phyloP scores from a whole-genome alignment of 2,113 vertebrate genomes.

The Nothobranchius furzeri region DNA sequence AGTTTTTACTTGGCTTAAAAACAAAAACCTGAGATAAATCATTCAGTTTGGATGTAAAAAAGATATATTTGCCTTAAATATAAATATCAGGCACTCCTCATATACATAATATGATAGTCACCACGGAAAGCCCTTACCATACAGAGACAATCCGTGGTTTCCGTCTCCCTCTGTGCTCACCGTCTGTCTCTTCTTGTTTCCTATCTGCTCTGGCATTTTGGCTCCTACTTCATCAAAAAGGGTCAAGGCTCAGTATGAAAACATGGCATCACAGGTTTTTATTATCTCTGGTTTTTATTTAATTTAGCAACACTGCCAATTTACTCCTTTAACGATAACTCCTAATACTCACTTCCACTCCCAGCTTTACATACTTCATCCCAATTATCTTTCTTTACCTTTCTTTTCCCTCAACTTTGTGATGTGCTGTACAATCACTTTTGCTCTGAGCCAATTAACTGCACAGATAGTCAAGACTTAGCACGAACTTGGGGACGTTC shows the following conservation, averaged over 20 bases:
- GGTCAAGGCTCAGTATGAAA: conserved; percentile 38
- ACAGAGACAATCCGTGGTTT: background rate
- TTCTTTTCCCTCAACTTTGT: background rate
- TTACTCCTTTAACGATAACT: background rate
- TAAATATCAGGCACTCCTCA: background rate
- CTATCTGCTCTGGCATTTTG: conserved; percentile 40
- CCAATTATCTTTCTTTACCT: background rate
- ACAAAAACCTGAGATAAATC: too few species aligned
- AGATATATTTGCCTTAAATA: too few species aligned
- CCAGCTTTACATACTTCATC: background rate
- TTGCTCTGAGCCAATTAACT: background rate
- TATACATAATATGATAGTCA: background rate
- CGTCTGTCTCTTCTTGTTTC: conserved; percentile 11
- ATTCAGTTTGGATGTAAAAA: too few species aligned
- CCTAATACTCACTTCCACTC: too few species aligned
- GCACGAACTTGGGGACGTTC: too few species aligned
- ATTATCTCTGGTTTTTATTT: background rate
- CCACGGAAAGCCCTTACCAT: background rate
- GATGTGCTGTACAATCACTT: background rate
- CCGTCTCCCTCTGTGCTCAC: background rate
- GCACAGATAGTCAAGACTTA: background rate
- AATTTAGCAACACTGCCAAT: background rate
- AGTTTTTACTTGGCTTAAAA: too few species aligned
- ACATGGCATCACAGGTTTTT: background rate
- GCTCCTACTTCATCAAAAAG: conserved; percentile 51